These are phyloP conservation scores for Toxotes chatareus DNA, from an alignment of 2,113 vertebrate species.

Conservation along the genomic window DNA sequence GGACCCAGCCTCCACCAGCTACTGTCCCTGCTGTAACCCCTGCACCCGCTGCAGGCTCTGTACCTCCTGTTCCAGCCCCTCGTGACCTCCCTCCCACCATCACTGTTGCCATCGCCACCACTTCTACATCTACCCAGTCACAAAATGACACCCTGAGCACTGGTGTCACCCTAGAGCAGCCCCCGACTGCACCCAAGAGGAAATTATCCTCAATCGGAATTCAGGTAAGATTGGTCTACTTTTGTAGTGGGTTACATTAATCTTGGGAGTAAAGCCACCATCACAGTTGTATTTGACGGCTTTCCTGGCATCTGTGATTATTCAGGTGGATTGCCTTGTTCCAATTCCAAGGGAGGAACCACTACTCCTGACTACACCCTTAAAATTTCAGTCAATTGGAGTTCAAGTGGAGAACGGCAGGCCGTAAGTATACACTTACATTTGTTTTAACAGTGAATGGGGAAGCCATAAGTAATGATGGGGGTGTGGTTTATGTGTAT, in stretches of 20 bases:
- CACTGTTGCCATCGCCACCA: slow-evolving; percentile 45
- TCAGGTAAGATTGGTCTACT: slow-evolving; percentile 86
- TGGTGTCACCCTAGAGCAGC: slow-evolving; percentile 85
- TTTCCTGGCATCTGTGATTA: slow-evolving; percentile 56
- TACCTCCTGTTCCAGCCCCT: slow-evolving; percentile 83
- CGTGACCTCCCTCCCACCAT: slow-evolving; percentile 81
- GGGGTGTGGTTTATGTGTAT: neutral
- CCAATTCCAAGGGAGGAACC: slow-evolving; percentile 92
- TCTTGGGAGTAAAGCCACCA: slow-evolving; percentile 20
- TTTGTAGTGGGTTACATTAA: neutral
- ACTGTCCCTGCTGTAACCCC: slow-evolving; percentile 85
- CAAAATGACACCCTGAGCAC: slow-evolving; percentile 86
- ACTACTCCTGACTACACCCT: slow-evolving; percentile 84
- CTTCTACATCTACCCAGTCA: slow-evolving; percentile 63
- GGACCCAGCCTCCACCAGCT: slow-evolving; percentile 86
- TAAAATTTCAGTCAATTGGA: slow-evolving; percentile 98
- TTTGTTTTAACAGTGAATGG: neutral
- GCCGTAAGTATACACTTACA: slow-evolving; percentile 89
- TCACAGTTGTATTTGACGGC: slow-evolving; percentile 8
- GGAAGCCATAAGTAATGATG: neutral
- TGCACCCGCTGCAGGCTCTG: slow-evolving; percentile 82
- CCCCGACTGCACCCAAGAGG: slow-evolving; percentile 89
- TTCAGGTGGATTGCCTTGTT: slow-evolving; percentile 96
- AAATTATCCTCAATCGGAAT: slow-evolving; percentile 98
- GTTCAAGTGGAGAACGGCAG: slow-evolving; percentile 99